Conservation (phyloP, 2,888 invertebrate genomes). For the Philopedon plagiatum region DNA sequence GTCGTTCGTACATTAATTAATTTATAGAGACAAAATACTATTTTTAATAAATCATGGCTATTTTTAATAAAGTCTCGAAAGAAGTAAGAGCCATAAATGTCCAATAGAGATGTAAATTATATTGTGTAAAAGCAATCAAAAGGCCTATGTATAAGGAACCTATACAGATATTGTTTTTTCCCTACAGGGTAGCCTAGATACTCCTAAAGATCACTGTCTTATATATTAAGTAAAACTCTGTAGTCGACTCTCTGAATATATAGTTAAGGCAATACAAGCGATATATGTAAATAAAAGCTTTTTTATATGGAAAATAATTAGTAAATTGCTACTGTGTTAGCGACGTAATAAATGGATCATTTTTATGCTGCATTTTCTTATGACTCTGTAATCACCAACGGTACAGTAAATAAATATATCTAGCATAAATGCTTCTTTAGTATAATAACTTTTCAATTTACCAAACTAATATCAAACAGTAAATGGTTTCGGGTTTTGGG, state of each 20-base stretch:
- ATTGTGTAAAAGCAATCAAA: slow-evolving; percentile 66
- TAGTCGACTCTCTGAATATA: slow-evolving; percentile 61
- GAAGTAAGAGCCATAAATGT: slow-evolving; percentile 59
- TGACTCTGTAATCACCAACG: slow-evolving; percentile 1
- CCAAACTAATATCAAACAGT: too few species aligned
- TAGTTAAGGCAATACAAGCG: slow-evolving; percentile 64
- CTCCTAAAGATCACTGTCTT: slow-evolving; percentile 38
- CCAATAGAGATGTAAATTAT: slow-evolving; percentile 61
- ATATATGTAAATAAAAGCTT: slow-evolving; percentile 67
- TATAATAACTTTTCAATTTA: not conserved
- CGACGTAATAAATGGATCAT: slow-evolving; percentile 45
- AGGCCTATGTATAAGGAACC: slow-evolving; percentile 62
- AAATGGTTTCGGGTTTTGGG: too few species aligned
- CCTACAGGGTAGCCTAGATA: slow-evolving; percentile 64
- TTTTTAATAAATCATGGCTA: slow-evolving; percentile 57
- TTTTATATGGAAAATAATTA: slow-evolving; percentile 66
- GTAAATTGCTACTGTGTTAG: slow-evolving; percentile 59
- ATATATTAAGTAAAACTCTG: slow-evolving; percentile 48
- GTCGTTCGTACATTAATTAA: slow-evolving; percentile 66
- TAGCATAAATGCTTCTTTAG: not conserved
- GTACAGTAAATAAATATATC: slow-evolving; percentile 1
- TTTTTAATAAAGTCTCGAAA: slow-evolving; percentile 59
- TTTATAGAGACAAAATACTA: slow-evolving; percentile 65
- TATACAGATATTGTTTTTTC: slow-evolving; percentile 51
- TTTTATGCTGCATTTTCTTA: slow-evolving; percentile 62